phyloP scores from a whole-genome alignment of 2,888 invertebrate species.

The Cordylochernes scorpioides region DNA sequence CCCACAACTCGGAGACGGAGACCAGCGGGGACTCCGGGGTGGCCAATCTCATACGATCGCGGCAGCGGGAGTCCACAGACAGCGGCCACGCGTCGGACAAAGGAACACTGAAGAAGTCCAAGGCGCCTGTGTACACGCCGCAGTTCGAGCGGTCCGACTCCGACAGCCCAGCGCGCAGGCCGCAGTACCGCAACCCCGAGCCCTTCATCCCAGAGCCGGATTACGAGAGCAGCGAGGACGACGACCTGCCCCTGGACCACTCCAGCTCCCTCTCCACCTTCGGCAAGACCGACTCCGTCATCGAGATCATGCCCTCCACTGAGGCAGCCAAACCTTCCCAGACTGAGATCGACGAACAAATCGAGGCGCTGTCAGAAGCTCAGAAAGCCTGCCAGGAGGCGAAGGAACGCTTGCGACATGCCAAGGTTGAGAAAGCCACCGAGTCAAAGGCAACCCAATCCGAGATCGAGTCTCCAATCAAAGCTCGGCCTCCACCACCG shows the following conservation, averaged over 20 bases:
- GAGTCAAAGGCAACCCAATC: too few species aligned
- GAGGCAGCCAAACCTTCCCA: too few species aligned
- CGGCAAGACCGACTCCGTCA: slow-evolving; percentile 7
- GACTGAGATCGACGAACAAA: slow-evolving; percentile 3
- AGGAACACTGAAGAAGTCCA: slow-evolving; percentile 9
- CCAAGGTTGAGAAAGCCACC: too few species aligned
- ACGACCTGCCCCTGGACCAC: slow-evolving; percentile 15
- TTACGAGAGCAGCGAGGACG: slow-evolving; percentile 43
- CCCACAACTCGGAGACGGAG: slow-evolving; percentile 11
- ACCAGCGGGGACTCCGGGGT: slow-evolving; percentile 11
- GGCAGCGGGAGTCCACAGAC: slow-evolving; percentile 11
- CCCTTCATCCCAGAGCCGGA: slow-evolving; percentile 77
- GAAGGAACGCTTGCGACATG: slow-evolving; percentile 7
- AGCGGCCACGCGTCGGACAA: slow-evolving; percentile 11
- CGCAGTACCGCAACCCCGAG: slow-evolving; percentile 10
- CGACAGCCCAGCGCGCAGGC: slow-evolving; percentile 8
- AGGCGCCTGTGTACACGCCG: slow-evolving; percentile 7
- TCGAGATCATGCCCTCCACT: background rate
- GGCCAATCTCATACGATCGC: slow-evolving; percentile 7
- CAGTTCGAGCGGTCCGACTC: slow-evolving; percentile 11
- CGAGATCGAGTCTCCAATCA: too few species aligned
- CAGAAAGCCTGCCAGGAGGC: slow-evolving; percentile 12
- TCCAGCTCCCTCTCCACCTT: slow-evolving; percentile 9
- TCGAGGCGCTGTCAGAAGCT: slow-evolving; percentile 11
- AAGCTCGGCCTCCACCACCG: too few species aligned